Base-by-base conservation (phyloP, 35 echinoderm and acorn worm species). In the Ophiothrix spiculata region DNA sequence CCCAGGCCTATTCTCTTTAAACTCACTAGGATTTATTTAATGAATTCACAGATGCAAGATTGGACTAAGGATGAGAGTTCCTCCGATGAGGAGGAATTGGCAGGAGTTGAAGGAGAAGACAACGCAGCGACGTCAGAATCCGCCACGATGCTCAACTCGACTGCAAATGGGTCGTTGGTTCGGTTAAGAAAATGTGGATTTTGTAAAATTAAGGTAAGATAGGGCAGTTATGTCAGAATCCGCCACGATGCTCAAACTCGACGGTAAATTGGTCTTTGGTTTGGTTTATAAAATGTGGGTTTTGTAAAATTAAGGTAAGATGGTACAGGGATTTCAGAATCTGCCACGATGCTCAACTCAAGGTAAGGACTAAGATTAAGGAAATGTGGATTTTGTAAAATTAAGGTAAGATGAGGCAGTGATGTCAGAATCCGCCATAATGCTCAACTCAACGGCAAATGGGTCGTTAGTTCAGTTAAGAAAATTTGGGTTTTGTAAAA, bases 241-340 rank as follows among this genome's bases (percentile, higher is more conserved):
- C 4, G 80, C 81, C 16, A 78, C 29, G 33, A 90, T 90, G 88
- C 54, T 90, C 21, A 83, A n/a, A 81, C 14, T 42, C 79, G 36
- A 81, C 74, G 83, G 10, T 39, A 8, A 41, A 60, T 73, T 33
- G 37, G 1, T 0, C 84, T 19, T 36, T 16, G 36, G 84, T 92
- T 21, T 87, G 69, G 56, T 56, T 82, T 31, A 77, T 78, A 56
- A 92, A 87, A 81, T 92, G 90, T 82, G 77, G 78, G 13, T 78
- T 86, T 35, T 92, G 90, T 86, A 86, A 87, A 79, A 81, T 92
- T 41, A 79, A 86, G 77, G 90, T 86, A 93, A 42, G 39, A 85
- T 60, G 73, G 76, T 25, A 74, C 36, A 76, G 83, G 34, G 38
- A 85, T 60, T 64, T 69, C 45, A 75, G 87, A 85, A 64, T 73